Percentiles rank a stretch among this genome's conserved stretches.
These are phyloP conservation scores for Strigamia transsilvanica DNA, from an alignment of 2,888 invertebrate genomes.

Conservation along the genomic window DNA sequence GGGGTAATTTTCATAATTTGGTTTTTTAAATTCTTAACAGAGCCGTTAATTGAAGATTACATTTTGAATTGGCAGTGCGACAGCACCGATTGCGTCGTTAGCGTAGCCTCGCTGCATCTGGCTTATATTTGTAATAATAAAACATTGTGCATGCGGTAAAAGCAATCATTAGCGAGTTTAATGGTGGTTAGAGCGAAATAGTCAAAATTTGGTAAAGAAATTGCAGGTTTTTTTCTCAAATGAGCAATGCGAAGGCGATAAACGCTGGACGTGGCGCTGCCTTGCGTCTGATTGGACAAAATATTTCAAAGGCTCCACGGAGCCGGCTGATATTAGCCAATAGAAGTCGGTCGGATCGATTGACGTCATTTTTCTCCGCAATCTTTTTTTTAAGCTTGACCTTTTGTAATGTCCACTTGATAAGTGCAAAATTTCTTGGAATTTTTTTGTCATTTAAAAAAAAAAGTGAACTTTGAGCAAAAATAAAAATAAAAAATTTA, in stretches of 20 bases:
- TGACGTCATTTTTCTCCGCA: not conserved
- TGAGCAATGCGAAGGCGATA: conserved; percentile 14
- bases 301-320: conserved; percentile 28
- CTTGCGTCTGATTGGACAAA: not conserved
- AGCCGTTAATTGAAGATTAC: not conserved
- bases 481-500: too few relatives aligned
- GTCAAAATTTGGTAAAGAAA: not conserved
- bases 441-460: not conserved
- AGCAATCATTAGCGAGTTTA: not conserved
- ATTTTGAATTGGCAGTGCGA: not conserved
- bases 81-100: conserved; percentile 41
- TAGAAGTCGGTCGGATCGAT: conserved; percentile 17
- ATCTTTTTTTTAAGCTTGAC: not conserved
- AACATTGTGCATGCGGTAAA: not conserved
- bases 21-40: conserved; percentile 17
- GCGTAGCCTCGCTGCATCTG: not conserved
- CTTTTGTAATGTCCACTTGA: conserved; percentile 32
- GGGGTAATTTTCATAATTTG: conserved; percentile 17
- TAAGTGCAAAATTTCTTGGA: conserved; percentile 4
- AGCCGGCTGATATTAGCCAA: conserved; percentile 33
- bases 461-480: not conserved
- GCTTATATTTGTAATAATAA: not conserved
- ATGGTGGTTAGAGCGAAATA: not conserved
- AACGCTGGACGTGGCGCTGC: not conserved
- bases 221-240: not conserved